Conservation (phyloP, 2,888 invertebrate species). For the Darwinula stevensoni region DNA sequence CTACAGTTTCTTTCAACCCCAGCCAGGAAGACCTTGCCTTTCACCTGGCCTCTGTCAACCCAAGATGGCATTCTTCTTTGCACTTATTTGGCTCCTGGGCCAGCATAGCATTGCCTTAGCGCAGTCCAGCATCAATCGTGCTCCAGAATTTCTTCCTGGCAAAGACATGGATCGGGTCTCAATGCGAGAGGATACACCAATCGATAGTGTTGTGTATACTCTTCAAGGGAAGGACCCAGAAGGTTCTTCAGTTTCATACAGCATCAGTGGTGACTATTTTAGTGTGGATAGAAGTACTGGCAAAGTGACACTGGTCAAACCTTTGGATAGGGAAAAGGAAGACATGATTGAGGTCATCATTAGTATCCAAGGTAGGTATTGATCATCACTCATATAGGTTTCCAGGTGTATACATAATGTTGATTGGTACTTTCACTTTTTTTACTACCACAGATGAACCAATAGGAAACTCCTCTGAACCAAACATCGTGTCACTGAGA, state of each 20-base stretch:
- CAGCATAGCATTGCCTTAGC: too few species aligned
- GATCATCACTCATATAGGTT: too few species aligned
- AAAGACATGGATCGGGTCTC: slow-evolving; percentile 48
- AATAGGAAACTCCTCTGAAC: too few species aligned
- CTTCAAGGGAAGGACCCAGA: slow-evolving; percentile 28
- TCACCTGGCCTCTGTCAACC: too few species aligned
- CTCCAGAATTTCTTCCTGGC: slow-evolving; percentile 39
- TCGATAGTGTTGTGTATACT: slow-evolving; percentile 43
- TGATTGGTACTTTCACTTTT: too few species aligned
- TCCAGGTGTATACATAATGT: too few species aligned
- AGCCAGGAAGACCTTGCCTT: too few species aligned
- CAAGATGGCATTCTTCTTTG: too few species aligned
- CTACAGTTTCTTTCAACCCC: too few species aligned
- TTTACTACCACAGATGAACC: too few species aligned
- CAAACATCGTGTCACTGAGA: slow-evolving; percentile 43
- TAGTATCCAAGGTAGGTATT: slow-evolving; percentile 36
- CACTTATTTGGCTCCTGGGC: too few species aligned
- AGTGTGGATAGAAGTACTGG: slow-evolving; percentile 43
- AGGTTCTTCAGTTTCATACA: slow-evolving; percentile 35
- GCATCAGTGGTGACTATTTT: slow-evolving; percentile 50
- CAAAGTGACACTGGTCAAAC: slow-evolving; percentile 35
- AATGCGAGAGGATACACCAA: slow-evolving; percentile 36
- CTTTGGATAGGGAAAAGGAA: slow-evolving; percentile 37
- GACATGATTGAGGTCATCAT: slow-evolving; percentile 42
- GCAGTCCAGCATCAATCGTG: slow-evolving; percentile 20